Base-by-base conservation (phyloP, 2,888 invertebrate genomes). In the Ophion costatus region DNA sequence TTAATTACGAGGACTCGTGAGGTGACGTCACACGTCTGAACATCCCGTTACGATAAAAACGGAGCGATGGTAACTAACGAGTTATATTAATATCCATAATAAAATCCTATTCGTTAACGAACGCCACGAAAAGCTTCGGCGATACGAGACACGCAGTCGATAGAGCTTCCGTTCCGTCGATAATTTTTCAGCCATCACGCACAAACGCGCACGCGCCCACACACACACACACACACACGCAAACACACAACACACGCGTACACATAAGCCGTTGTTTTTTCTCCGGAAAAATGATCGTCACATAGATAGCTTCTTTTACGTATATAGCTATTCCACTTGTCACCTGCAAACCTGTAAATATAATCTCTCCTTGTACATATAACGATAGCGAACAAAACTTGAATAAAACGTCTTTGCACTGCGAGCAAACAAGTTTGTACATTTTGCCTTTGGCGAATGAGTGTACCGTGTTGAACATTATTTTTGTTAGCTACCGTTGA, bases 31-130 rank as follows among this genome's bases (percentile, higher is more conserved):
- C 66, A 38, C 61, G n/a, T 69, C 64, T 14, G 29, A 38, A 66
- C 51, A 66, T 67, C 4, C 33, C 33, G n/a, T 67, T 20, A 57
- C 63, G 38, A 76, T 51, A 45, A 38, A 71, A 74, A 71, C 38
- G 80, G 85, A 88, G 82, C 86, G 83, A 91, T 89, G 88, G 87
- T 89, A 91, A 89, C 84, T 56, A 85, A 86, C 84, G 89, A 87
- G 89, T 61, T 88, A 89, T 74, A 74, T 82, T 82, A 73, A 59
- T 66, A 76, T 82, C 56, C 87, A 87, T 89, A 86, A 88, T 90
- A 88, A 88, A 89, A 86, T 88, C 86, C 89, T 87, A 80, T 85
- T 86, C 86, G 80, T 84, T 87, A 81, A 61, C 66, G 63, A 77
- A 80, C 56, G 64, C 61, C 66, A 67, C 66, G 61, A 63, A 74